phyloP scores from a whole-genome alignment of 2,113 vertebrate species.

The Limanda limanda region DNA sequence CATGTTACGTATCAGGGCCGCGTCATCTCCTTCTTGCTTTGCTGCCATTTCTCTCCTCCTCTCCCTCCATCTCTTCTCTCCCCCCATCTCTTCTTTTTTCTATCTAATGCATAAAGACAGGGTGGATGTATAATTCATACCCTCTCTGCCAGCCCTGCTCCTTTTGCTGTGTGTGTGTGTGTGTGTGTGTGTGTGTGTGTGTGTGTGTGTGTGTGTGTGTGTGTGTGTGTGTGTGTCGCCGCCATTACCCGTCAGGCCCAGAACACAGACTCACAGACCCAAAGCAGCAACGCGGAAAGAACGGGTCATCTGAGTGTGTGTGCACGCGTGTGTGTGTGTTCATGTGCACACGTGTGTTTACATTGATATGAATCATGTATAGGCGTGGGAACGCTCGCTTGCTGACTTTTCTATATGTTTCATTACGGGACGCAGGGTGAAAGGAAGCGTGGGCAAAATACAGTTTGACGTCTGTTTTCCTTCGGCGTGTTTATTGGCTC shows the following conservation, averaged over 20 bases:
- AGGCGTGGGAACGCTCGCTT: slow-evolving; percentile 65
- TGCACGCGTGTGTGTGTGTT: slow-evolving; percentile 12
- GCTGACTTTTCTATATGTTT: slow-evolving; percentile 34
- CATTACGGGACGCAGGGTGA: slow-evolving; percentile 19
- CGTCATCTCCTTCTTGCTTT: slow-evolving; percentile 47
- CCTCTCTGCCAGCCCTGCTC: slow-evolving; percentile 63
- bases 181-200: not conserved
- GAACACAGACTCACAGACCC: slow-evolving; percentile 26
- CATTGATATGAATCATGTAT: slow-evolving; percentile 66
- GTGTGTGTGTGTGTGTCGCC: not conserved
- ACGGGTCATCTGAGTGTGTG: slow-evolving; percentile 59
- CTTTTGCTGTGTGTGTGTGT: slow-evolving; percentile 36
- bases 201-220: slow-evolving; percentile 25
- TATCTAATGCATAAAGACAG: slow-evolving; percentile 78
- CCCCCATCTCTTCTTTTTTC: slow-evolving; percentile 43
- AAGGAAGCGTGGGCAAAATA: slow-evolving; percentile 34
- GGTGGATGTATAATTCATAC: slow-evolving; percentile 80
- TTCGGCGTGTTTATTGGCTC: slow-evolving; percentile 46
- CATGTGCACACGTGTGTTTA: slow-evolving; percentile 23
- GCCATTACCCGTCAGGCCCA: slow-evolving; percentile 51
- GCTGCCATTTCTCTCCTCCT: slow-evolving; percentile 49
- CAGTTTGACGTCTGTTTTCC: slow-evolving; percentile 54
- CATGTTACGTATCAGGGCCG: slow-evolving; percentile 49
- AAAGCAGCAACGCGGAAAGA: slow-evolving; percentile 55
- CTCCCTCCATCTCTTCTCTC: slow-evolving; percentile 34